Evolutionary conservation across 2,113 vertebrate species (phyloP), one percentile per base, ranked within the genome.

Genomic region (Butorides virescens): DNA sequence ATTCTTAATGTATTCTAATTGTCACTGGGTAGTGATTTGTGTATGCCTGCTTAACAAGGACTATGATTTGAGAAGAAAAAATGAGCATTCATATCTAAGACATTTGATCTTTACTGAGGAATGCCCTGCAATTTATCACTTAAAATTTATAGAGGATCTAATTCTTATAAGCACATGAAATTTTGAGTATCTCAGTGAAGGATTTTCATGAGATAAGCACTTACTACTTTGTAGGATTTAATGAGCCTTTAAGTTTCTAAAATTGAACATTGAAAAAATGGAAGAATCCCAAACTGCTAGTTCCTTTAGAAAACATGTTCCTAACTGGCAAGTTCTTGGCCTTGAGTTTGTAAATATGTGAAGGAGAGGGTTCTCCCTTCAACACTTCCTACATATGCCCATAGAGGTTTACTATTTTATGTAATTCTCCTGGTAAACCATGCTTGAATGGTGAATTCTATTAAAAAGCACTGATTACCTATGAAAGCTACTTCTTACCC

Each of bases 321-420:
- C 26, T 67, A 83, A 62, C 67, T 36, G 13, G 37, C 44, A 93
- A 76, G 55, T 83, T 90, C 71, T 80, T 73, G 59, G 63, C 74
- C 88, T 59, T 77, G 37, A 55, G 13, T 88, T 88, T 86, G 71
- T 73, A 82, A 90, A 65, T 66, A 86, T 25, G 25, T 53, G 62
- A 89, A 71, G 52, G 56, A 91, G 30, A 79, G 67, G 46, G 19
- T 62, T 94, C 22, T 93, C 53, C 58, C 73, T 94, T 89, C 85
- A 94, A 76, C 78, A 90, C 77, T 96, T 94, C 90, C 83, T 86
- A 88, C 82, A 52, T 80, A 73, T 76, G 20, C 49, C 47, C 52
- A 37, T 47, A 61, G 34, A 85, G 34, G 6, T 75, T 88, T 76
- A 82, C 58, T 79, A 53, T 53, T 76, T 88, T 71, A 50, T 47